These are phyloP conservation scores for Typhlichthys eigenmanni DNA, from an alignment of 2,797 vertebrate genomes.

Conservation along the genomic window DNA sequence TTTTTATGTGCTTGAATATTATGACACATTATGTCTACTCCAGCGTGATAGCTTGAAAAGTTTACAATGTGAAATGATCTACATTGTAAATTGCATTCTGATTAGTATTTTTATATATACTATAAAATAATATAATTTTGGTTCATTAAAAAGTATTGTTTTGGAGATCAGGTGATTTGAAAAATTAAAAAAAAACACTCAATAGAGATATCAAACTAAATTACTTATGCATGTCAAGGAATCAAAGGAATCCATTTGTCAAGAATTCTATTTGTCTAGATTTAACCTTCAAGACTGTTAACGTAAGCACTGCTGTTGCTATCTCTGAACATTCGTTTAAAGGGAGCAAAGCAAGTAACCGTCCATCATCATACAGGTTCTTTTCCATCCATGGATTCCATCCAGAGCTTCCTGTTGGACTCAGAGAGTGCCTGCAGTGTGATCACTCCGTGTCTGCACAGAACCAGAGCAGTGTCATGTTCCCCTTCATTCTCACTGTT, in stretches of 20 bases:
- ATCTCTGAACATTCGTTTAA: background rate
- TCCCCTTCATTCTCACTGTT: background rate
- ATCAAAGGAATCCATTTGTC: background rate
- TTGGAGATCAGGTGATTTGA: too few relatives aligned
- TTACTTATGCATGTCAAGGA: too few relatives aligned
- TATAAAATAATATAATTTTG: too few relatives aligned
- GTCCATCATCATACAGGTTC: conserved; percentile 86
- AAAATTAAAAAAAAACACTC: too few relatives aligned
- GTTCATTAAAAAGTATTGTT: too few relatives aligned
- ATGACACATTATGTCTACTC: background rate
- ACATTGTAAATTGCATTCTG: too few relatives aligned
- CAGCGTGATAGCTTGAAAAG: background rate
- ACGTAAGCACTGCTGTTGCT: background rate
- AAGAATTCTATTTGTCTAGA: background rate
- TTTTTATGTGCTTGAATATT: background rate
- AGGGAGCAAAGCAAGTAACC: background rate
- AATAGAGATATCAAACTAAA: too few relatives aligned
- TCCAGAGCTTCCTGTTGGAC: conserved; percentile 93
- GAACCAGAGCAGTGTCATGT: background rate
- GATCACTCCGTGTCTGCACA: conserved; percentile 90
- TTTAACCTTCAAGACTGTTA: background rate
- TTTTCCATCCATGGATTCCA: conserved; percentile 98
- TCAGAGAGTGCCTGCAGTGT: conserved; percentile 95
- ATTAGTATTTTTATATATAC: too few relatives aligned
- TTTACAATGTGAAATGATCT: background rate